phyloP scores from a whole-genome alignment of 2,888 invertebrate species.

The Philhelius pedissequus region DNA sequence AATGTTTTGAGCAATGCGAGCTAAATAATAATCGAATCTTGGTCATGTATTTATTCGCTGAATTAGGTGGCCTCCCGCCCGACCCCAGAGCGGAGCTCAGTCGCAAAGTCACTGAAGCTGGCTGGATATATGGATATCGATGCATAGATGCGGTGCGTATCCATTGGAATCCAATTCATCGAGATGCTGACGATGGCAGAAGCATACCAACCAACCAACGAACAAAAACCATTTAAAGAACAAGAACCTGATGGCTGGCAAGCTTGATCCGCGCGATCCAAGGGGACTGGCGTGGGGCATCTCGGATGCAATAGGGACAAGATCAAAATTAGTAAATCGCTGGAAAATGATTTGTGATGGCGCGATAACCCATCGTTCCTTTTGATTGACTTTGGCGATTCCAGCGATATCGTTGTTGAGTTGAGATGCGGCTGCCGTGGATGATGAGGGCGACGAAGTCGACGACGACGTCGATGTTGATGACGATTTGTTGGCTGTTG shows the following conservation, averaged over 20 bases:
- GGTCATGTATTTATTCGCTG: conserved; percentile 66
- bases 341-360: conserved; percentile 68
- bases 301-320: background rate
- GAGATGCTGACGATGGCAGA: background rate
- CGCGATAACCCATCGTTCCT: conserved; percentile 68
- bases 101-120: too few species aligned
- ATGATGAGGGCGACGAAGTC: conserved; percentile 27
- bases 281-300: background rate
- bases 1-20: conserved; percentile 46
- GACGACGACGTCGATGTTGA: conserved; percentile 2
- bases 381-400: conserved; percentile 65
- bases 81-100: background rate
- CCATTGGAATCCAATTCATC: conserved; percentile 59
- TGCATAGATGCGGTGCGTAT: conserved; percentile 44
- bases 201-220: background rate
- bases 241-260: conserved; percentile 57
- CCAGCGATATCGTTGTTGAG: conserved; percentile 59
- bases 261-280: background rate
- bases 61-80: conserved; percentile 54
- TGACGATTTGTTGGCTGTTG: conserved; percentile 67
- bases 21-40: conserved; percentile 62
- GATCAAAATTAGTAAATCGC: conserved; percentile 68
- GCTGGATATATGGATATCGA: too few species aligned
- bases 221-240: conserved; percentile 43
- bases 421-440: conserved; percentile 58